Base-by-base conservation (phyloP, 2,888 invertebrate species). In the Tubulanus polymorphus region DNA sequence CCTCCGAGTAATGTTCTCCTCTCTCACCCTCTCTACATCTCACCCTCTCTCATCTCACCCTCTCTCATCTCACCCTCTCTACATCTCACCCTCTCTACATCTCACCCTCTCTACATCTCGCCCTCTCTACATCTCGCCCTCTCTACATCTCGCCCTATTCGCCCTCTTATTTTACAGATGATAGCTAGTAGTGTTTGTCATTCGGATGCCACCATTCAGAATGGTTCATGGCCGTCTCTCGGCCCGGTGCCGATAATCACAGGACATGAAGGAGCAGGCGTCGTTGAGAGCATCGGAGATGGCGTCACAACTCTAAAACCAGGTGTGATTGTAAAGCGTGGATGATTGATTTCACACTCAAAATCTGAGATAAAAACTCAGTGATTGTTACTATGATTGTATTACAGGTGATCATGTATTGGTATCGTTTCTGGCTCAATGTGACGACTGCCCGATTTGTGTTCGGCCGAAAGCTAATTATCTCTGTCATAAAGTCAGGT, bases 361-460 rank as follows among this genome's bases (percentile, higher is more conserved):
- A n/a, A n/a, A n/a, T n/a, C n/a, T n/a, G n/a, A n/a, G n/a, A n/a
- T n/a, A n/a, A n/a, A n/a, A n/a, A n/a, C n/a, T n/a, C n/a, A n/a
- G n/a, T n/a, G n/a, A n/a, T n/a, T n/a, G n/a, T n/a, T n/a, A n/a
- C n/a, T n/a, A n/a, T n/a, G n/a, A n/a, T 46, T 49, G 6, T 30
- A 49, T 67, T 74, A 15, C 67, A 87, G 88, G 89, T 53, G 97
- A 99, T 79, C 93, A 94, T 81, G 99, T 99, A n/a, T 86, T 99
- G 61, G 96, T 97, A 0, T 80, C 95, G 27, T 99, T 96, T 75
- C 88, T 94, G 57, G 97, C 99, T 0, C 96, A 99, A 81, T 99
- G 99, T 80, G 85, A 88, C 28, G 88, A 92, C 23, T 99, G 99
- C 82, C 93, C 96, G 78, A 99, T 93, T 79, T 99, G 99, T 80